Evolutionary conservation across 2,113 vertebrate genomes (phyloP).

Genomic region (Tyto alba): DNA sequence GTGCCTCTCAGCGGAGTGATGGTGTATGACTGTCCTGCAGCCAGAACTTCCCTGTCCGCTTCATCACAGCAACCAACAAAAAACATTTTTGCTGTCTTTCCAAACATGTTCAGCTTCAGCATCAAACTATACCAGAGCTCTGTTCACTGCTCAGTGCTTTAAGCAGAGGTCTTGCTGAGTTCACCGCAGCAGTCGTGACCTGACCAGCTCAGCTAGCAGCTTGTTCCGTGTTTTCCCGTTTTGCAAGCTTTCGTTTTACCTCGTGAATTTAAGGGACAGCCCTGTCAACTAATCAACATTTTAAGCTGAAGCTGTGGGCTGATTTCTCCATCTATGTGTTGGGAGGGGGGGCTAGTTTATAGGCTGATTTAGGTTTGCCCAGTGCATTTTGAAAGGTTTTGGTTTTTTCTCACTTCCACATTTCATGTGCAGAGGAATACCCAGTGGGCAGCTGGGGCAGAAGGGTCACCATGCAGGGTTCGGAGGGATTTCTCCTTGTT

Average conservation of each 20-base stretch:
- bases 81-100: background rate
- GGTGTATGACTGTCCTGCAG: fast-evolving
- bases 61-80: background rate
- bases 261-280: background rate
- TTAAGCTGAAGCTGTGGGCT: background rate
- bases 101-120: background rate
- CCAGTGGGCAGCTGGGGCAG: background rate
- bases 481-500: background rate
- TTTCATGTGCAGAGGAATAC: background rate
- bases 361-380: background rate
- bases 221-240: fast-evolving
- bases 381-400: background rate
- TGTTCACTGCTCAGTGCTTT: fast-evolving
- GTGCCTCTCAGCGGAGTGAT: background rate
- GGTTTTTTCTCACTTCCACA: fast-evolving
- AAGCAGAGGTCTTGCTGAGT: background rate
- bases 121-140: background rate
- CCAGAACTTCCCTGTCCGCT: background rate
- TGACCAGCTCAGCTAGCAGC: background rate
- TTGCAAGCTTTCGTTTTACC: background rate
- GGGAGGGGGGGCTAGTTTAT: background rate
- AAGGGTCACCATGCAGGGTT: background rate
- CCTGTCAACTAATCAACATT: background rate
- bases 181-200: background rate
- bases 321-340: background rate